phyloP scores from a whole-genome alignment of 2,797 vertebrate genomes.

The Anolis apletophallus region DNA sequence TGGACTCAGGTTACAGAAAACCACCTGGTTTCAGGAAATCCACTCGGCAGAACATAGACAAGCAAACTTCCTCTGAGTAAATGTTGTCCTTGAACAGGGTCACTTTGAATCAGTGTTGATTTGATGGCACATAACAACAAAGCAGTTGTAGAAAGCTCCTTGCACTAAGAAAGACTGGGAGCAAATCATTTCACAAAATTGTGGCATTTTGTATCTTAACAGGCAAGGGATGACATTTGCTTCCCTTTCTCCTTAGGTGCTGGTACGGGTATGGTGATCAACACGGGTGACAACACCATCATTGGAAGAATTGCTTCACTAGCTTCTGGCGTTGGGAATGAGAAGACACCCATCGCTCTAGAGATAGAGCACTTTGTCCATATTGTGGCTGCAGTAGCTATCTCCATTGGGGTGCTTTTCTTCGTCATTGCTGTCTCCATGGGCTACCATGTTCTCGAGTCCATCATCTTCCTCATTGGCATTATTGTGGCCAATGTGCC shows the following conservation, averaged over 20 bases:
- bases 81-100: no score
- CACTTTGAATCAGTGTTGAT: no score
- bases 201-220: neutral
- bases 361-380: conserved; percentile 85
- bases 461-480: conserved; percentile 85
- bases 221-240: neutral
- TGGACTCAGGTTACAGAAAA: no score
- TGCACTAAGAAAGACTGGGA: neutral
- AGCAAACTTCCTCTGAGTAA: no score
- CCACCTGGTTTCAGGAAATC: no score
- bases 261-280: conserved; percentile 81
- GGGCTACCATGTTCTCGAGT: conserved; percentile 76
- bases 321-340: conserved; percentile 78
- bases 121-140: no score
- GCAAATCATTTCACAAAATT: neutral
- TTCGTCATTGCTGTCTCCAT: conserved; percentile 81
- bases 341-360: conserved; percentile 82
- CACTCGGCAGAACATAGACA: no score
- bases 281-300: conserved; percentile 80
- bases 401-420: conserved; percentile 80
- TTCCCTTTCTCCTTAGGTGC: conserved; percentile 69
- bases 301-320: conserved; percentile 83
- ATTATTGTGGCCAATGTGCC: conserved; percentile 86
- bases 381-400: conserved; percentile 80
- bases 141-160: neutral